Conservation (phyloP, 2,113 vertebrate genomes). For the Riparia riparia region DNA sequence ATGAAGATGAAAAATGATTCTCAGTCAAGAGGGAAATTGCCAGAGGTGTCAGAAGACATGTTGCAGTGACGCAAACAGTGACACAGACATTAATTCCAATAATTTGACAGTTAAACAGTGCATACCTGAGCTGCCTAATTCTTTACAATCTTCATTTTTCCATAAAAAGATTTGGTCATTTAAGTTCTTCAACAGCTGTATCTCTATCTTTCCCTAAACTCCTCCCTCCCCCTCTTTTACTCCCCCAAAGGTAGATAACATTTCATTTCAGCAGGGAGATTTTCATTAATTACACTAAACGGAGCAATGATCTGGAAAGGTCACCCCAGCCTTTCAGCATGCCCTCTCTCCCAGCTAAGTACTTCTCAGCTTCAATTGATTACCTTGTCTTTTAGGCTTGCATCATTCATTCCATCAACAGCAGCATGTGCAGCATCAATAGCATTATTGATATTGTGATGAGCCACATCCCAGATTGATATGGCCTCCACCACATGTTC, state of each 20-base stretch:
- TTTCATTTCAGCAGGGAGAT: background rate
- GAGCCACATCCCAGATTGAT: background rate
- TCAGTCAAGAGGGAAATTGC: slow-evolving; percentile 45
- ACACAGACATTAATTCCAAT: slow-evolving; percentile 61
- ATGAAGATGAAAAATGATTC: slow-evolving; percentile 42
- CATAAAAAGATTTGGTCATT: background rate
- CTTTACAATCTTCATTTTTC: background rate
- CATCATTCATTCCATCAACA: background rate
- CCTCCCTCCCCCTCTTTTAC: background rate
- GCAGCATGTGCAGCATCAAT: background rate
- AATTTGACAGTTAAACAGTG: slow-evolving; percentile 27
- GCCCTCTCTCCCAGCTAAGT: background rate
- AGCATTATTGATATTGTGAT: background rate
- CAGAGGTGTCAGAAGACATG: slow-evolving; percentile 46
- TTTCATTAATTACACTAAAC: slow-evolving; percentile 44
- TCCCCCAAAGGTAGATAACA: background rate
- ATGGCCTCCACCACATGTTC: background rate
- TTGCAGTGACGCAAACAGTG: slow-evolving; percentile 19
- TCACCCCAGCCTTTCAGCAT: background rate
- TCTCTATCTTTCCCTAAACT: background rate
- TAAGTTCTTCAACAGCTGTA: background rate
- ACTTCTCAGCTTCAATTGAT: slow-evolving; percentile 28
- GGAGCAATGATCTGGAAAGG: slow-evolving; percentile 19
- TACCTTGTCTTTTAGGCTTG: background rate
- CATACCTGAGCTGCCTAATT: slow-evolving; percentile 1